Conservation (phyloP, 2,888 invertebrate genomes). For the Plemyria rubiginata region DNA sequence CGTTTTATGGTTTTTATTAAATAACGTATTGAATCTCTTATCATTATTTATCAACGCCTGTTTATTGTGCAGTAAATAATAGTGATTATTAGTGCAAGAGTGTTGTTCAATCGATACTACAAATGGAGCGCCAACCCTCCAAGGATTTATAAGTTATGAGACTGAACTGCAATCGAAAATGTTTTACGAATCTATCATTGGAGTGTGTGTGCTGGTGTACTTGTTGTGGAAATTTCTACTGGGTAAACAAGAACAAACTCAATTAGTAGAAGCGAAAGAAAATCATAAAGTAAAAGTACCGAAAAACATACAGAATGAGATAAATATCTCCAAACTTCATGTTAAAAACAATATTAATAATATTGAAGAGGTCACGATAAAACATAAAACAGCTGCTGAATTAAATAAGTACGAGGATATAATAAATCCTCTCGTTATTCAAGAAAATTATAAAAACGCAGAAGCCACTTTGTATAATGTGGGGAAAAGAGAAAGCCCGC, state of each 20-base stretch:
- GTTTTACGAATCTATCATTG: conserved; percentile 72
- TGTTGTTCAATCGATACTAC: conserved; percentile 55
- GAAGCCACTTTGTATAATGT: conserved; percentile 44
- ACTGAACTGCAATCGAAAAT: conserved; percentile 64
- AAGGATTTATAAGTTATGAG: conserved; percentile 64
- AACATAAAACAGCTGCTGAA: background rate
- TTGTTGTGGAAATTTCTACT: conserved; percentile 70
- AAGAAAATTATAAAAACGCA: conserved; percentile 55
- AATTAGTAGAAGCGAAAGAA: conserved; percentile 33
- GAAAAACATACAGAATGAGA: background rate
- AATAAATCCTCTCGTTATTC: conserved; percentile 23
- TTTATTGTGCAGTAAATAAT: conserved; percentile 36
- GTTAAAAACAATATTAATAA: background rate
- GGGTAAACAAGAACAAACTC: conserved; percentile 41
- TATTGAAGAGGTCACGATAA: background rate
- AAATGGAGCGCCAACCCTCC: conserved; percentile 63
- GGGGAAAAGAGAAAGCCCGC: conserved; percentile 71
- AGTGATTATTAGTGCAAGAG: conserved; percentile 44
- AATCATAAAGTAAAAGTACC: conserved; percentile 21
- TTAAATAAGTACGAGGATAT: conserved; percentile 8
- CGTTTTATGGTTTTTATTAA: conserved; percentile 49
- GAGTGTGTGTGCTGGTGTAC: conserved; percentile 65
- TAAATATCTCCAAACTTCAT: background rate
- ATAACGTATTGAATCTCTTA: conserved; percentile 25
- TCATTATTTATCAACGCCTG: conserved; percentile 22